Conservation (phyloP, 2,888 invertebrate species). For the Pristionchus maxplancki region DNA sequence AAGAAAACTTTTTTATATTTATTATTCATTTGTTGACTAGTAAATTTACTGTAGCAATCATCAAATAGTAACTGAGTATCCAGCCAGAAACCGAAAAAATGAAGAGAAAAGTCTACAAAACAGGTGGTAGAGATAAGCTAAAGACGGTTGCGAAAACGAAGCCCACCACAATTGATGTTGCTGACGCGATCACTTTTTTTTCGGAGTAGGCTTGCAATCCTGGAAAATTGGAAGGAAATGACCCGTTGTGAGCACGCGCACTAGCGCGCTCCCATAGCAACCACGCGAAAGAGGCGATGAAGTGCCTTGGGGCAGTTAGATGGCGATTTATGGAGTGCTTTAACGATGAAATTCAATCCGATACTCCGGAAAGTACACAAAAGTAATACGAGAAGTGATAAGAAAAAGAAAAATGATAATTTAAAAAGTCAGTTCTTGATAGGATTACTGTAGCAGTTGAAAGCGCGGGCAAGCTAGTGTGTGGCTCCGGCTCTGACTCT, state of each 20-base stretch:
- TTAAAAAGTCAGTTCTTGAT: slow-evolving; percentile 10
- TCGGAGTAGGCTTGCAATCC: background rate
- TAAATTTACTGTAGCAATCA: too few species aligned
- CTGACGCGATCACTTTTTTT: background rate
- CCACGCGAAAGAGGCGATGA: background rate
- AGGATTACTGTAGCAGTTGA: background rate
- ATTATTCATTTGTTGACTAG: too few species aligned
- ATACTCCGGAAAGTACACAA: background rate
- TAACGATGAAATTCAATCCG: background rate
- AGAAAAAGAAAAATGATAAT: background rate
- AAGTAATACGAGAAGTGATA: background rate
- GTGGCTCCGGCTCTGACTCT: slow-evolving; percentile 25
- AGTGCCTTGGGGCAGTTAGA: background rate
- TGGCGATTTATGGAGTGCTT: background rate
- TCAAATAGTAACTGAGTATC: too few species aligned
- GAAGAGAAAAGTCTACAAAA: background rate
- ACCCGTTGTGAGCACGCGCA: background rate
- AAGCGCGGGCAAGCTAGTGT: background rate
- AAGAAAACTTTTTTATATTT: too few species aligned
- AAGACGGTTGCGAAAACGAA: background rate
- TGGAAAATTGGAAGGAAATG: background rate
- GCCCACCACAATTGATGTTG: background rate
- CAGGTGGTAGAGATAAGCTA: background rate
- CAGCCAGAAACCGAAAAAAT: too few species aligned
- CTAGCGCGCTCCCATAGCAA: background rate